Evolutionary conservation across 2,888 invertebrate genomes (phyloP).

Genomic region (Melieria omissa): DNA sequence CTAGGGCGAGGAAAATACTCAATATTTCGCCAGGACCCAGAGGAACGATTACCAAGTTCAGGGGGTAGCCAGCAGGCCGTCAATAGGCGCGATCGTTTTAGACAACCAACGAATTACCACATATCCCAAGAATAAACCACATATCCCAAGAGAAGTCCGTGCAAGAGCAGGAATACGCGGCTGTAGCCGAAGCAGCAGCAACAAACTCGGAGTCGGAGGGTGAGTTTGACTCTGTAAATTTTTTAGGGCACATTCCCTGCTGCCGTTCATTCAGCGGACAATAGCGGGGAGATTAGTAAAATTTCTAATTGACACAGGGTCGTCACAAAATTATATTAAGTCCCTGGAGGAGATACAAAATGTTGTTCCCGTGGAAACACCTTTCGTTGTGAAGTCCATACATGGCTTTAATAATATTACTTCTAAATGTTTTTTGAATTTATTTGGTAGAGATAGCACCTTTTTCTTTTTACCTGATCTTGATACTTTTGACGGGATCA

Average conservation of each 20-base stretch:
- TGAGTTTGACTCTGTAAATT: background rate
- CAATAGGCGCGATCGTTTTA: background rate
- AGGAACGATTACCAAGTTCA: no score
- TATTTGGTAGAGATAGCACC: background rate
- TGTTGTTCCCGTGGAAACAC: background rate
- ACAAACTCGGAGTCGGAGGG: background rate
- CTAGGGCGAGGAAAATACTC: no score
- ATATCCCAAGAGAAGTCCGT: no score
- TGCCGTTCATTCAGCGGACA: conserved; percentile 11
- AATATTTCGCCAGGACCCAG: no score
- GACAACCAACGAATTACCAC: conserved; percentile 6
- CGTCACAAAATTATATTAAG: conserved; percentile 21
- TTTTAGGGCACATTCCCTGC: conserved; percentile 11
- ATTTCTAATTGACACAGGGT: no score
- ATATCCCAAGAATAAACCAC: no score
- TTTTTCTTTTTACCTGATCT: no score
- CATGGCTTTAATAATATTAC: conserved; percentile 20
- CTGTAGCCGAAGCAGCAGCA: no score
- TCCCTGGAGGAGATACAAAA: no score
- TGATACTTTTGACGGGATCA: no score
- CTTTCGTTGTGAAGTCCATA: conserved; percentile 14
- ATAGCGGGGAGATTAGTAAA: conserved; percentile 10
- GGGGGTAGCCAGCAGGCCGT: background rate
- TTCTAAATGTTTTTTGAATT: background rate
- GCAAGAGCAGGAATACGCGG: no score